Evolutionary conservation across 2,888 invertebrate species (phyloP).

Genomic region (Drosophila paranaensis): DNA sequence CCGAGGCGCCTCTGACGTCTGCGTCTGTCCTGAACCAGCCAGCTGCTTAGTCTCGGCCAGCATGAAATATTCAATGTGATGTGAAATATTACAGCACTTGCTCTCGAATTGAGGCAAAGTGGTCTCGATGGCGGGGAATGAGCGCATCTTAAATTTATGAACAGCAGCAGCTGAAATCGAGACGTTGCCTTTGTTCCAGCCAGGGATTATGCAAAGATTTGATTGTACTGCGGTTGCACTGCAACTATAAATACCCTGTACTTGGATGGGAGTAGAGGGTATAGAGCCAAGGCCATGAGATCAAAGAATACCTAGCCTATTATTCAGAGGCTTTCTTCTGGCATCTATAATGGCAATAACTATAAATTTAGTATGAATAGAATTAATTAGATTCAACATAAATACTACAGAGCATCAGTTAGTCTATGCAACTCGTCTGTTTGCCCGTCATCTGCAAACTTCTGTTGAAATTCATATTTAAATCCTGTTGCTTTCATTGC

Average conservation of each 20-base stretch:
- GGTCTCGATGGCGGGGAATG: neutral
- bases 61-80: constrained; percentile 47
- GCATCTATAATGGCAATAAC: too few species aligned
- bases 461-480: neutral
- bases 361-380: neutral
- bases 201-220: constrained; percentile 16
- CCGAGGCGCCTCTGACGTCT: constrained; percentile 14
- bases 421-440: neutral
- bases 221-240: neutral
- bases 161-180: constrained; percentile 17
- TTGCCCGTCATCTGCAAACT: neutral
- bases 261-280: neutral
- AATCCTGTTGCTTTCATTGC: constrained; percentile 2
- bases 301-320: too few species aligned
- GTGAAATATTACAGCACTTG: constrained; percentile 56
- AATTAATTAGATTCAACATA: neutral
- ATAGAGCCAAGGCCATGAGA: neutral
- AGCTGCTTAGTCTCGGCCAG: constrained; percentile 18
- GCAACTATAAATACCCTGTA: neutral
- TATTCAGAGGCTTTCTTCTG: too few species aligned
- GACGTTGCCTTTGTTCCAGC: constrained; percentile 9
- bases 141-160: constrained; percentile 41
- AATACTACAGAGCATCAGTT: neutral
- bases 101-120: constrained; percentile 25
- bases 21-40: neutral